Evolutionary conservation across 2,888 invertebrate species (phyloP), one percentile per base, ranked within the genome.

Genomic region (Amphipyra tragopoginis): DNA sequence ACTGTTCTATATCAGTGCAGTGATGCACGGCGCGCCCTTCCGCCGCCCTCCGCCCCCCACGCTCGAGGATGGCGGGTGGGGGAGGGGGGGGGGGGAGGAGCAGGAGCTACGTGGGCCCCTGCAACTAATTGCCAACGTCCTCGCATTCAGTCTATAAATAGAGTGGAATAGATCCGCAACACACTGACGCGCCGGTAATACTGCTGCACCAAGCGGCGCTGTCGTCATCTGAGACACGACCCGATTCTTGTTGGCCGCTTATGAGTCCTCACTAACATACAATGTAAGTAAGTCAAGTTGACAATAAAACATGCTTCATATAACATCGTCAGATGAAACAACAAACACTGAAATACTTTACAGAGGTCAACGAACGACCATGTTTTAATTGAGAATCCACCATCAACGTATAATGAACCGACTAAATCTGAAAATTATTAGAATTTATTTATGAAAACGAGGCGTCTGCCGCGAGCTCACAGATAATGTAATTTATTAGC

Each of bases 71-170:
- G 21, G 21, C 2, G 21, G 49, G 45, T 21, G 21, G 21, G 21
- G 21, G 49, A 44, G 44, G 49, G 39, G 26, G 21, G 11, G 21
- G 26, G 29, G 14, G 45, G 4, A 39, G 9, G 36, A 6, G 26
- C 36, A 43, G 64, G n/a, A 53, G 15, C 21, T 21, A 39, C 57
- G 14, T 43, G 26, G 38, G 55, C 48, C 34, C 61, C 65, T 78
- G 75, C 72, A 62, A 64, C 72, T 80, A 73, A 80, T 78, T 74
- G 81, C 59, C 62, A 66, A 2, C 71, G 73, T 71, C 77, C 73
- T 71, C 61, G 64, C 66, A 42, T 56, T 58, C 45, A 45, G 49
- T 70, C 71, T 77, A 77, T 77, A 76, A 70, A 74, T 75, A 77
- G 76, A 50, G 14, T n/a, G 57, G 21, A 40, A 39, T 49, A 51